phyloP scores from a whole-genome alignment of 2,797 vertebrate species.

The Tadarida brasiliensis region DNA sequence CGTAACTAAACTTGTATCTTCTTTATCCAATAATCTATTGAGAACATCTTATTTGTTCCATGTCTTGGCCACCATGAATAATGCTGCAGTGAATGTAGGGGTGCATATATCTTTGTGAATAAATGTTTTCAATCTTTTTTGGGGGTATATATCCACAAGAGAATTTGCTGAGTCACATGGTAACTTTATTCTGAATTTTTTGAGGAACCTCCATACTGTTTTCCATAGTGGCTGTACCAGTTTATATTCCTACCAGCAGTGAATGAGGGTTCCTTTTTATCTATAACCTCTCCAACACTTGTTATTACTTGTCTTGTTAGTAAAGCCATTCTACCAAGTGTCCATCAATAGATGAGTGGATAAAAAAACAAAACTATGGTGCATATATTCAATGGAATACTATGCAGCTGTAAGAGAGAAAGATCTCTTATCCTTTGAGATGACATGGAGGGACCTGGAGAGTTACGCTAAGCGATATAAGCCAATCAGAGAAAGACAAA shows the following conservation, averaged over 20 bases:
- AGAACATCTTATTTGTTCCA: background rate
- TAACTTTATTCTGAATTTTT: background rate
- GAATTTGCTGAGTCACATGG: background rate
- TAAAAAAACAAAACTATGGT: no score
- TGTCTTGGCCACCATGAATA: background rate
- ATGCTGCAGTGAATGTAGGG: background rate
- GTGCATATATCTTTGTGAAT: background rate
- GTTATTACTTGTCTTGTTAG: background rate
- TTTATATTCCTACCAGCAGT: background rate
- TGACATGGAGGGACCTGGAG: no score
- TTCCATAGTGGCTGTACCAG: background rate
- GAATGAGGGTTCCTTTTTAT: background rate
- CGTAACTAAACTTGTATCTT: background rate
- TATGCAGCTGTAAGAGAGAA: no score
- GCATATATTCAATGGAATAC: no score
- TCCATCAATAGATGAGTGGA: no score
- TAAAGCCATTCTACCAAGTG: no score
- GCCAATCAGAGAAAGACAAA: no score
- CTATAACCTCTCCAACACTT: background rate
- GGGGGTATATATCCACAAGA: background rate
- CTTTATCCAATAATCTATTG: background rate
- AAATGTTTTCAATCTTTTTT: background rate
- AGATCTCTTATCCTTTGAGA: no score
- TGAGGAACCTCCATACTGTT: background rate
- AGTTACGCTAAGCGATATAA: no score